phyloP scores from a whole-genome alignment of 2,888 invertebrate species.

The Campaea margaritaria region DNA sequence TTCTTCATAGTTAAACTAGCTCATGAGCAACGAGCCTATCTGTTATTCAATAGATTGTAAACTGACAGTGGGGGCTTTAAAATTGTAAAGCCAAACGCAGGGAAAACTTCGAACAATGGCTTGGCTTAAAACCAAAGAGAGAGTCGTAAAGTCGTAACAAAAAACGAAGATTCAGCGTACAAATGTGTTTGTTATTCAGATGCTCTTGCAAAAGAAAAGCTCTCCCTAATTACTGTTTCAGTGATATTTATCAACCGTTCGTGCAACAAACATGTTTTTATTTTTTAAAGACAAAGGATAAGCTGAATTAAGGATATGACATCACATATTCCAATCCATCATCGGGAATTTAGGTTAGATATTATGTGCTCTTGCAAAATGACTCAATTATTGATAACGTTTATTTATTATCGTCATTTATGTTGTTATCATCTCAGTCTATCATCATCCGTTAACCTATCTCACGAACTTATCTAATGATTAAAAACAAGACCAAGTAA shows the following conservation, averaged over 20 bases:
- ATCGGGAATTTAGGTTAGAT: not conserved
- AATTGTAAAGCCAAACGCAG: conserved; percentile 39
- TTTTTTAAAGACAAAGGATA: conserved; percentile 9
- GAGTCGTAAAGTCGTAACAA: conserved; percentile 48
- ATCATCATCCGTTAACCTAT: not conserved
- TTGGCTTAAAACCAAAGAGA: conserved; percentile 64
- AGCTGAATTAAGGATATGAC: conserved; percentile 5
- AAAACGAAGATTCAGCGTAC: conserved; percentile 8
- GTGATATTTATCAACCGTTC: conserved; percentile 8
- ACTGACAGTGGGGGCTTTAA: conserved; percentile 5
- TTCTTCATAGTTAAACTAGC: no score
- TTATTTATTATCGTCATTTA: not conserved
- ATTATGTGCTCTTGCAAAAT: not conserved
- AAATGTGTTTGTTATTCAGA: conserved; percentile 15
- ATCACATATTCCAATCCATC: conserved; percentile 6
- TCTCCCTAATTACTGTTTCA: conserved; percentile 21
- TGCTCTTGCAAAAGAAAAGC: conserved; percentile 33
- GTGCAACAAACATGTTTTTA: conserved; percentile 23
- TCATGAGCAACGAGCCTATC: no score
- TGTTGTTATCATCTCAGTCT: not conserved
- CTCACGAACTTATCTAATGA: not conserved
- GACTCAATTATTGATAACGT: not conserved
- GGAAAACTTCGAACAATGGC: conserved; percentile 67
- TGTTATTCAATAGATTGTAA: not conserved
- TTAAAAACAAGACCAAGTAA: no score